Conservation (phyloP, 2,888 invertebrate genomes). For the Hirtodrosophila histrioides region DNA sequence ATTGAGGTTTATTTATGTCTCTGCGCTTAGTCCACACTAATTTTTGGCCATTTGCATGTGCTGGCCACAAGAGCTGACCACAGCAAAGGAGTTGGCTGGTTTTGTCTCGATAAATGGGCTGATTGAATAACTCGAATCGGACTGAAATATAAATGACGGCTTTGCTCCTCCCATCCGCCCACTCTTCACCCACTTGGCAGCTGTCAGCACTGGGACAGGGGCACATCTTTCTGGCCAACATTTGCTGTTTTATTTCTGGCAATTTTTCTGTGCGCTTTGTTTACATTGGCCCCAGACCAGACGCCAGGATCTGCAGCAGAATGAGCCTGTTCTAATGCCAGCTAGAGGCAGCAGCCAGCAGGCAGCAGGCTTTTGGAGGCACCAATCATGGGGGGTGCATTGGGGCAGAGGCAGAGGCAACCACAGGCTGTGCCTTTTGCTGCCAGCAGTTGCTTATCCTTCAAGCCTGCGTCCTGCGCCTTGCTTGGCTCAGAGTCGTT, state of each 20-base stretch:
- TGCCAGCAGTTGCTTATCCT: constrained; percentile 52
- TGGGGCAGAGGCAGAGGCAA: constrained; percentile 25
- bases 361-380: constrained; percentile 16
- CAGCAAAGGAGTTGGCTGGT: constrained; percentile 46
- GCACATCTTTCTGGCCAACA: constrained; percentile 29
- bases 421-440: constrained; percentile 60
- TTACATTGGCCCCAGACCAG: constrained; percentile 49
- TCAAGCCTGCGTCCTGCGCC: constrained; percentile 22
- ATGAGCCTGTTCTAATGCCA: constrained; percentile 27
- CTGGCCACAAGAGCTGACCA: constrained; percentile 48
- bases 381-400: constrained; percentile 45
- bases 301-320: constrained; percentile 6
- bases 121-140: constrained; percentile 69
- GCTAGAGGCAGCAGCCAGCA: constrained; percentile 19
- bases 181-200: constrained; percentile 18
- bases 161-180: neutral
- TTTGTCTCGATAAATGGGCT: constrained; percentile 40
- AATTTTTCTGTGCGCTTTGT: constrained; percentile 74
- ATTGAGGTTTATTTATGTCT: constrained; percentile 43
- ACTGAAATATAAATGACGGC: constrained; percentile 68
- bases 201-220: constrained; percentile 53
- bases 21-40: constrained; percentile 45
- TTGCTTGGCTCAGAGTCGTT: constrained; percentile 45
- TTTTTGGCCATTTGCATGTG: constrained; percentile 54
- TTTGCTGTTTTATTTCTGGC: constrained; percentile 55